These are phyloP conservation scores for Leucophenga varia DNA, from an alignment of 1,140 invertebrate genomes.

Conservation along the genomic window DNA sequence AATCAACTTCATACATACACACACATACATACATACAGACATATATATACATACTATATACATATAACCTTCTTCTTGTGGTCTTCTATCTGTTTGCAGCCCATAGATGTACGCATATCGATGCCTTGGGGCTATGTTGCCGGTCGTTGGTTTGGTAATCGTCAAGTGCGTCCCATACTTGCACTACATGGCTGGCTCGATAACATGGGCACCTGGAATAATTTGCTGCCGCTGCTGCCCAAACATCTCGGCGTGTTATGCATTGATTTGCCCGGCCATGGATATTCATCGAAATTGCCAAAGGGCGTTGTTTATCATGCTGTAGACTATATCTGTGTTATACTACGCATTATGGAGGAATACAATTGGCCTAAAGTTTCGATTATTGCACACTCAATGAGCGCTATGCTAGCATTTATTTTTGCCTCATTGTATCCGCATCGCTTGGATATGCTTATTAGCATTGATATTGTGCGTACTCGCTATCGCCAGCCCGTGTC, in stretches of 20 bases:
- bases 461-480: slow-evolving; percentile 64
- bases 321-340: slow-evolving; percentile 60
- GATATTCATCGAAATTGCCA: slow-evolving; percentile 69
- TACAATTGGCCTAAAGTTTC: slow-evolving; percentile 71
- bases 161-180: slow-evolving; percentile 65
- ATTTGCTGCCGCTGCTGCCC: slow-evolving; percentile 64
- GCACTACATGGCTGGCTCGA: slow-evolving; percentile 77
- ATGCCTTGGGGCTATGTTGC: slow-evolving; percentile 68
- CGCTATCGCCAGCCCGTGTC: slow-evolving; percentile 46
- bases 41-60: slow-evolving; percentile 17
- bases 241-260: slow-evolving; percentile 65
- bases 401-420: slow-evolving; percentile 62
- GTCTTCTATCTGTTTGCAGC: slow-evolving; percentile 27
- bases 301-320: slow-evolving; percentile 64
- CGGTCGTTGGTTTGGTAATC: slow-evolving; percentile 70
- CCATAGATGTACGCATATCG: slow-evolving; percentile 66
- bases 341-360: slow-evolving; percentile 65
- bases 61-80: slow-evolving; percentile 1
- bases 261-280: slow-evolving; percentile 73
- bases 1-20: slow-evolving; percentile 4
- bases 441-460: slow-evolving; percentile 64
- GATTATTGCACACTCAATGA: slow-evolving; percentile 69
- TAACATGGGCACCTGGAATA: slow-evolving; percentile 74
- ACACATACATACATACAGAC: slow-evolving; percentile 12
- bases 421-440: slow-evolving; percentile 64